Evolutionary conservation across 2,888 invertebrate species (phyloP).

Genomic region (Onthophagus sagittarius): DNA sequence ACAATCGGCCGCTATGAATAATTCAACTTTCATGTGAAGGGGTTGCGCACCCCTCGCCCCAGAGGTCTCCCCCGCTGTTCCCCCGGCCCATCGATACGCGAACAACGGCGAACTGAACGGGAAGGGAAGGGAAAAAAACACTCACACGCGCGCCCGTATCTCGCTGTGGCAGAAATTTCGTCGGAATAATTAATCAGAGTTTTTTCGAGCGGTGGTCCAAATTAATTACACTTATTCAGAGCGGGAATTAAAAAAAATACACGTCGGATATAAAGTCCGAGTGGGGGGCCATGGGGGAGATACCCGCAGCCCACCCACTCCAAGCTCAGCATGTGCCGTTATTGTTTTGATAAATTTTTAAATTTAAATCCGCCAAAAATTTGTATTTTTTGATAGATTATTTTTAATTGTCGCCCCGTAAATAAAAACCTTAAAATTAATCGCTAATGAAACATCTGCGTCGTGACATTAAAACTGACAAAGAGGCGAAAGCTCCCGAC

Average conservation of each 20-base stretch:
- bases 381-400: neutral
- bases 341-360: neutral
- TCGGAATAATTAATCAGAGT: constrained; percentile 23
- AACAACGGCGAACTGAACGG: constrained; percentile 7
- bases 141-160: constrained; percentile 8
- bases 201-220: constrained; percentile 17
- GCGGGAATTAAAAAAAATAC: constrained; percentile 11
- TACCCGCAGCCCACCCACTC: neutral
- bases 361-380: neutral
- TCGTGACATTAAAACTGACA: neutral
- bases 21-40: constrained; percentile 38
- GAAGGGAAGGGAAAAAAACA: constrained; percentile 1
- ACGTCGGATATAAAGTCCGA: constrained; percentile 2
- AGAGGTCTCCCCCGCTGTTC: constrained; percentile 30
- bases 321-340: neutral
- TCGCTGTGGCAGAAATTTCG: constrained; percentile 18
- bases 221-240: constrained; percentile 19
- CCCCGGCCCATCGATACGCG: constrained; percentile 28
- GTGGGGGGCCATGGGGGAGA: constrained; percentile 3
- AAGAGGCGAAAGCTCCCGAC: neutral
- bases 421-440: neutral
- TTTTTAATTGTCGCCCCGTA: neutral
- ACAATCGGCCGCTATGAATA: constrained; percentile 40
- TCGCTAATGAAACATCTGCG: neutral
- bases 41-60: constrained; percentile 27